phyloP scores from a whole-genome alignment of 2,797 vertebrate species.

The Thalassophryne amazonica region DNA sequence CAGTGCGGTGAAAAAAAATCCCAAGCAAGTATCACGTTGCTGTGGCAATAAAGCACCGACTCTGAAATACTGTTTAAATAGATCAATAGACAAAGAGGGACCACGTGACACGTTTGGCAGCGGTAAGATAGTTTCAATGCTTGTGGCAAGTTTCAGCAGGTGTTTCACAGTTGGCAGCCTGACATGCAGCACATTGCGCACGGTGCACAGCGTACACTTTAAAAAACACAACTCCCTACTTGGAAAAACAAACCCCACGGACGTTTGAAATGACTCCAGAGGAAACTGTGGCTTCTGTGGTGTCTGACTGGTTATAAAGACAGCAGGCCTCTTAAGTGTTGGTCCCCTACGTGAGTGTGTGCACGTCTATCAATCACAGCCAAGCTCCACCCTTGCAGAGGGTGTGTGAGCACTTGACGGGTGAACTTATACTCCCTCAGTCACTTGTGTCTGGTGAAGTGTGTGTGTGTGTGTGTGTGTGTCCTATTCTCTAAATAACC shows the following conservation, averaged over 20 bases:
- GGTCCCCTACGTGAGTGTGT: neutral
- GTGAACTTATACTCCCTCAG: constrained; percentile 5
- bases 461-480: constrained; percentile 26
- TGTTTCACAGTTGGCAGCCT: neutral
- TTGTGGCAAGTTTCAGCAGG: neutral
- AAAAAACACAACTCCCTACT: constrained; percentile 9
- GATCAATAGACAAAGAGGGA: no score
- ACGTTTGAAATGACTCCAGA: constrained; percentile 44
- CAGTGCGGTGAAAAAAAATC: no score
- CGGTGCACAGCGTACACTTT: neutral
- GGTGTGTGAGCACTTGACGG: constrained; percentile 25
- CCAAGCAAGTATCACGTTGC: no score
- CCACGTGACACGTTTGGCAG: no score
- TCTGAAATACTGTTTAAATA: no score
- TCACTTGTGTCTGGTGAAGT: constrained; percentile 13
- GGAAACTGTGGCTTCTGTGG: neutral
- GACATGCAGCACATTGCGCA: constrained; percentile 4
- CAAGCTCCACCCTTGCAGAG: constrained; percentile 58
- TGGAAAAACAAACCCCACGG: constrained; percentile 50
- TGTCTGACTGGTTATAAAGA: no score
- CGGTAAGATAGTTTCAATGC: no score
- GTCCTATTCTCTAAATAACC: constrained; percentile 70
- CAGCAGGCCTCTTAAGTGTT: no score
- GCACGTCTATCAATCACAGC: constrained; percentile 22
- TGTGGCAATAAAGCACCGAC: no score